Percentiles rank a stretch among this genome's conserved stretches.
Conservation (phyloP, 2,888 invertebrate genomes). For the Stenodera caucasica region DNA sequence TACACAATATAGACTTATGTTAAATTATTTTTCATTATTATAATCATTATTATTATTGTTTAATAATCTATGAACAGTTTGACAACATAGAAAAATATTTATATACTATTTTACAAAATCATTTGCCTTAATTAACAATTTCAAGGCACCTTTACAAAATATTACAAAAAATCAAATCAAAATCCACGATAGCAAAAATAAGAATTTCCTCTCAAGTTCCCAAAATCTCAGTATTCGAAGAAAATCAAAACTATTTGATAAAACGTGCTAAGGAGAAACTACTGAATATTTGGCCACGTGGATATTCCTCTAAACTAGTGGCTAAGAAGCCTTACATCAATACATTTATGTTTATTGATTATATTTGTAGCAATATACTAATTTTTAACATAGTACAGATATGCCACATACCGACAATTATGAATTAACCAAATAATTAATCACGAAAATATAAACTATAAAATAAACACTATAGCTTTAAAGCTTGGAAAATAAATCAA, state of each 20-base stretch:
- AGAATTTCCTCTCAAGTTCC: no score
- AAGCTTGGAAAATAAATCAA: conserved; percentile 12
- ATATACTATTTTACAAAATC: conserved; percentile 70
- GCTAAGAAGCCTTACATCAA: conserved; percentile 56
- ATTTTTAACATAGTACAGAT: conserved; percentile 41
- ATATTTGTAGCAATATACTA: conserved; percentile 42
- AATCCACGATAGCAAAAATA: conserved; percentile 43
- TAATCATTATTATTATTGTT: conserved; percentile 26
- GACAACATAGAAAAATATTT: conserved; percentile 73
- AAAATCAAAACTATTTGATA: conserved; percentile 24
- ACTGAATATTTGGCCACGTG: conserved; percentile 53
- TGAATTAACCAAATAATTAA: conserved; percentile 19
- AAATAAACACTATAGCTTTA: not conserved
- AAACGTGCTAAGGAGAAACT: conserved; percentile 36
- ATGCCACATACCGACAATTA: conserved; percentile 41
- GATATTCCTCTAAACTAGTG: conserved; percentile 52
- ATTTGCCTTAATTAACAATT: conserved; percentile 65
- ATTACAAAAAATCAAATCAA: conserved; percentile 39
- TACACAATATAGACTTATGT: conserved; percentile 44
- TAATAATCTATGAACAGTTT: conserved; percentile 55
- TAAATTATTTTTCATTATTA: conserved; percentile 14
- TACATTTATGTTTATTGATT: conserved; percentile 50
- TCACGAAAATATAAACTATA: no score
- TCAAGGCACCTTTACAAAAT: conserved; percentile 59
- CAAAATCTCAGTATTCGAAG: no score